Percentiles rank a stretch among this genome's conserved stretches.
Evolutionary conservation across 2,113 vertebrate species (phyloP).

Genomic region (Istiophorus platypterus): DNA sequence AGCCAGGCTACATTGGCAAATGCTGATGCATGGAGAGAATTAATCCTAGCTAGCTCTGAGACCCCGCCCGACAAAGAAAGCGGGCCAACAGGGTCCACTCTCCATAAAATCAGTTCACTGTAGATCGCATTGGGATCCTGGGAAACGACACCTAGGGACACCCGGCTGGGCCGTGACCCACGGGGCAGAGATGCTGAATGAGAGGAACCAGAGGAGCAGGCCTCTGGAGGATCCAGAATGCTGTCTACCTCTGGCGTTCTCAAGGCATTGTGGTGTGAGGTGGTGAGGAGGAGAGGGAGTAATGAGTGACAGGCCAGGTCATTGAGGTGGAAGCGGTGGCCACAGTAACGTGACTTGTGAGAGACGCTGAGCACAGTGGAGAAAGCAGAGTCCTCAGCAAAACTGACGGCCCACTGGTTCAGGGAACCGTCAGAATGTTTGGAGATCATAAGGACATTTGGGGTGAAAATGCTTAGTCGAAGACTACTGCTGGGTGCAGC

Average conservation of each 20-base stretch:
- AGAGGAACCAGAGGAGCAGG: constrained; percentile 33
- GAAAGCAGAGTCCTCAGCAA: constrained; percentile 97
- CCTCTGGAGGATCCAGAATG: constrained; percentile 63
- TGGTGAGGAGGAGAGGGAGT: constrained; percentile 95
- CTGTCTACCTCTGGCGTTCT: constrained; percentile 84
- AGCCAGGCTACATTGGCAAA: constrained; percentile 99
- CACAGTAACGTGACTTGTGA: constrained; percentile 97
- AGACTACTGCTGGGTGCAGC: constrained; percentile 83
- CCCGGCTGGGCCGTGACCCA: constrained; percentile 75
- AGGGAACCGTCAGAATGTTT: constrained; percentile 97
- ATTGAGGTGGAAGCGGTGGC: constrained; percentile 98
- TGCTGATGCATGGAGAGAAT: constrained; percentile 96
- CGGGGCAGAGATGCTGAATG: constrained; percentile 48
- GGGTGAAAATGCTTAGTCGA: constrained; percentile 97
- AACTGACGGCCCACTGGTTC: constrained; percentile 98
- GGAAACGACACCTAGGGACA: constrained; percentile 75
- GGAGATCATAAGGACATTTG: constrained; percentile 98
- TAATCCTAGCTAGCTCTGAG: constrained; percentile 96
- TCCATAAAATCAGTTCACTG: constrained; percentile 98
- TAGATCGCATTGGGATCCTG: constrained; percentile 94
- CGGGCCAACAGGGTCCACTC: constrained; percentile 97
- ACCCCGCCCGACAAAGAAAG: constrained; percentile 97
- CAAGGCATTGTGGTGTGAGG: constrained; percentile 96
- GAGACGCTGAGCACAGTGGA: constrained; percentile 97
- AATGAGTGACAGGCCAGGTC: constrained; percentile 97